Base-by-base conservation (phyloP, 2,888 invertebrate species). In the Invenusta paracnida region DNA sequence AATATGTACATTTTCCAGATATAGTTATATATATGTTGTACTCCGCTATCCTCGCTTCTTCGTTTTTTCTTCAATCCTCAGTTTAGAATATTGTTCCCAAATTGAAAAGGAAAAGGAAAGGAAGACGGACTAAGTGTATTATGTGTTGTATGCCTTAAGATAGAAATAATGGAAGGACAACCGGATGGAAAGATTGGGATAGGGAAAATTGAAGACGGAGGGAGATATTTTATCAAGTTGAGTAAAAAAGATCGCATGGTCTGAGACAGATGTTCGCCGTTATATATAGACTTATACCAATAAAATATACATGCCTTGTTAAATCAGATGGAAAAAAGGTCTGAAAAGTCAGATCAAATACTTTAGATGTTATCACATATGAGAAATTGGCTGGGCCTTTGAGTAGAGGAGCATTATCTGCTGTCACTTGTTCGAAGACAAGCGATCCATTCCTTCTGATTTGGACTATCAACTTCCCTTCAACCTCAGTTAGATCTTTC, bases 401-500 rank as follows among this genome's bases (percentile, higher is more conserved):
- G 23, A 73, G 73, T 73, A 13, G 73, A 5, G 73, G 73, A 23
- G 73, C 73, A 73, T 73, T 73, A 48, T 48, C n/a, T 13, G 73
- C 73, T 73, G 73, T 73, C 73, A 73, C 73, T 73, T 73, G 73
- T 73, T 73, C 27, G 73, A 73, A 73, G 11, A 73, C 73, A 73
- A 73, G 73, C 73, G 73, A 73, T 73, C 73, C 73, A 73, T 73
- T 73, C 23, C 2, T 73, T 73, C 73, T 73, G 17, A 73, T 73
- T 73, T 73, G 73, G 73, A 73, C 73, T 73, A 13, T 23, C 5
- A 73, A n/a, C n/a, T n/a, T n/a, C n/a, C n/a, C n/a, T n/a, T n/a
- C n/a, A n/a, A n/a, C n/a, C n/a, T 23, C 73, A 73, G 73, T 73
- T 73, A 73, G 73, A 73, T 73, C 73, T 73, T 73, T 73, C 73